phyloP scores from a whole-genome alignment of 2,888 invertebrate species.

The Sisyra terminalis region DNA sequence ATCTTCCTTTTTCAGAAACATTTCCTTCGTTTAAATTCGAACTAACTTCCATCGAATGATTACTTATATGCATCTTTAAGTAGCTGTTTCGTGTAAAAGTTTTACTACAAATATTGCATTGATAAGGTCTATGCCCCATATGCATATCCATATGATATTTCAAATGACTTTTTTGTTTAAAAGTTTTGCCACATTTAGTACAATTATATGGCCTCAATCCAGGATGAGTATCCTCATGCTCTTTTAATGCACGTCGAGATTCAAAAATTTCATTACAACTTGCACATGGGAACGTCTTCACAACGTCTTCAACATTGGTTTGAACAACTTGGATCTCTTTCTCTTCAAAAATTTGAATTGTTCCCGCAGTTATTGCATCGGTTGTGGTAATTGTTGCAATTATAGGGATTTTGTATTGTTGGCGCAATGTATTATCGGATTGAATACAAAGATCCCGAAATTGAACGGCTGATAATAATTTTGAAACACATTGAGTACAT shows the following conservation, averaged over 20 bases:
- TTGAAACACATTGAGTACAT: constrained; percentile 1
- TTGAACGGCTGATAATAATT: constrained; percentile 4
- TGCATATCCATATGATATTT: constrained; percentile 6
- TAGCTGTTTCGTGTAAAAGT: constrained; percentile 2
- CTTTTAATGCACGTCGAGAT: constrained; percentile 2
- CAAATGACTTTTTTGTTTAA: constrained; percentile 7
- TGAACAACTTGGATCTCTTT: background rate
- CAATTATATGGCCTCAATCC: constrained; percentile 6
- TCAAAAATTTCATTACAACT: background rate
- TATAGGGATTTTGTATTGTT: constrained; percentile 4
- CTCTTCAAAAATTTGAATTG: background rate
- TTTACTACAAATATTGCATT: constrained; percentile 4
- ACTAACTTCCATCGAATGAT: background rate
- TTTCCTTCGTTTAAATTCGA: background rate
- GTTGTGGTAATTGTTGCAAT: constrained; percentile 1
- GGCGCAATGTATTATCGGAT: constrained; percentile 1
- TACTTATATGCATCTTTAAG: constrained; percentile 2
- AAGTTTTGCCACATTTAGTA: constrained; percentile 4
- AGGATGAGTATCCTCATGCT: constrained; percentile 4
- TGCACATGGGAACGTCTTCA: background rate
- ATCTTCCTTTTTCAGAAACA: background rate
- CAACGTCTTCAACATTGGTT: background rate
- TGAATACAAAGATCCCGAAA: constrained; percentile 6
- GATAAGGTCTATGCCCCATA: constrained; percentile 1
- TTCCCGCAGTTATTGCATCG: background rate